Evolutionary conservation across 2,888 invertebrate genomes (phyloP).

Genomic region (Stomorhina lunata): DNA sequence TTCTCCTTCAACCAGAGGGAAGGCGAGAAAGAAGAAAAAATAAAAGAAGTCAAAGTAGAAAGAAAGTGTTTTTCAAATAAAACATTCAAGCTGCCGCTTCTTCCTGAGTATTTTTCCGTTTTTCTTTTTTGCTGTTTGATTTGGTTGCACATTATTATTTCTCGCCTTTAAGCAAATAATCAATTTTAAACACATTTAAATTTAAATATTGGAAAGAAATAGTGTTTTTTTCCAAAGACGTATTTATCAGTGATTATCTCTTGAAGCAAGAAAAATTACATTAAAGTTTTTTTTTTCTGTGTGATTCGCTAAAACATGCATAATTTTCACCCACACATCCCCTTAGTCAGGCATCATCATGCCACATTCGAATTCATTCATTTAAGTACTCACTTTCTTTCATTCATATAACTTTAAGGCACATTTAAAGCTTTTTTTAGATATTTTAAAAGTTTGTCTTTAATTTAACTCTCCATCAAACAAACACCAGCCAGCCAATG

Average conservation of each 20-base stretch:
- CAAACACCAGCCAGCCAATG: conserved; percentile 5
- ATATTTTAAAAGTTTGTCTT: conserved; percentile 5
- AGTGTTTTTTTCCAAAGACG: conserved; percentile 5
- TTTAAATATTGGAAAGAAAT: conserved; percentile 58
- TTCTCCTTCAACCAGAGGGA: no score
- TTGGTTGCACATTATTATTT: conserved; percentile 44
- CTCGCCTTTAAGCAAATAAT: conserved; percentile 63
- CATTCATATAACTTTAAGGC: conserved; percentile 35
- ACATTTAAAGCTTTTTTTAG: background rate
- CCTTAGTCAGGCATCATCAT: no score
- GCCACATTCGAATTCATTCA: conserved; percentile 18
- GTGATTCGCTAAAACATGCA: conserved; percentile 28
- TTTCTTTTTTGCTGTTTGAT: background rate
- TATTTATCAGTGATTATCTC: conserved; percentile 59
- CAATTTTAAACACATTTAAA: conserved; percentile 63
- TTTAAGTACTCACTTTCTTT: conserved; percentile 10
- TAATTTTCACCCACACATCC: conserved; percentile 64
- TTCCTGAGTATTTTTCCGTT: conserved; percentile 33
- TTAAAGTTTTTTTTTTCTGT: conserved; percentile 34
- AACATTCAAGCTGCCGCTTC: conserved; percentile 34
- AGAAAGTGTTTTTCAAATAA: conserved; percentile 49
- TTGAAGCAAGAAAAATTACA: conserved; percentile 59
- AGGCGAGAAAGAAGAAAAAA: no score
- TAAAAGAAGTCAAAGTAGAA: background rate
- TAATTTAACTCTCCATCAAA: conserved; percentile 27